These are phyloP conservation scores for Oreochromis spilurus DNA, from an alignment of 2,113 vertebrate genomes.

Conservation along the genomic window DNA sequence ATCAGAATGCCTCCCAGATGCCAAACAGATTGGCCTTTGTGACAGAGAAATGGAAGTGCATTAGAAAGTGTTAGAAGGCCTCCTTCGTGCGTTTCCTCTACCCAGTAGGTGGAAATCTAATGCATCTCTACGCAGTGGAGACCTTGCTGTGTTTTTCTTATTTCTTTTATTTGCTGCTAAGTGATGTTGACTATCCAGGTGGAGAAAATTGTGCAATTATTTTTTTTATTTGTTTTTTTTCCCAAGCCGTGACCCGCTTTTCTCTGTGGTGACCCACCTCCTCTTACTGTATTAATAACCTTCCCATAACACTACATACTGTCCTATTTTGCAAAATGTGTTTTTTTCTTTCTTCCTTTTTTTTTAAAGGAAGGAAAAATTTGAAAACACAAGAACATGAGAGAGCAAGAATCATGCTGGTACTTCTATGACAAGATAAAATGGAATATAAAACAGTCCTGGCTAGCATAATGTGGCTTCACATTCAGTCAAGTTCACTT, in stretches of 20 bases:
- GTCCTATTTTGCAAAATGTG: slow-evolving; percentile 50
- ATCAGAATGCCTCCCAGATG: slow-evolving; percentile 30
- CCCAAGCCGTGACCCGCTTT: not conserved
- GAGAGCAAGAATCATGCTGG: slow-evolving; percentile 24
- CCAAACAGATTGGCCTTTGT: slow-evolving; percentile 52
- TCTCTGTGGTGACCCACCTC: not conserved
- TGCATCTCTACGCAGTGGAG: slow-evolving; percentile 1
- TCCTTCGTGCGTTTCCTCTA: not conserved
- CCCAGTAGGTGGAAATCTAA: slow-evolving; percentile 45
- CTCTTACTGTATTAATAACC: slow-evolving; percentile 15
- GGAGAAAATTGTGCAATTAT: not conserved
- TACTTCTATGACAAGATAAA: slow-evolving; percentile 61
- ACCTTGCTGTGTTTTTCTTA: not conserved
- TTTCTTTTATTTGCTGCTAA: slow-evolving; percentile 20
- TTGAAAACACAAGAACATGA: not conserved
- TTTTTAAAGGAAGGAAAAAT: not conserved
- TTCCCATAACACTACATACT: slow-evolving; percentile 4
- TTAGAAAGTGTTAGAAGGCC: slow-evolving; percentile 28
- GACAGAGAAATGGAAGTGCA: slow-evolving; percentile 31
- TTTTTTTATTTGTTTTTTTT: not conserved
- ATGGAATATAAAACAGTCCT: slow-evolving; percentile 72
- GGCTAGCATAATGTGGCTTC: slow-evolving; percentile 36
- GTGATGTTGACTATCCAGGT: slow-evolving; percentile 18
- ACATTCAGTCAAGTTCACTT: slow-evolving; percentile 38
- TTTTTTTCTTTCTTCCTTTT: not conserved